Percentiles rank a stretch among this genome's conserved stretches.
Conservation (phyloP, 1,140 invertebrate species). For the Hydropsyche tenuis region DNA sequence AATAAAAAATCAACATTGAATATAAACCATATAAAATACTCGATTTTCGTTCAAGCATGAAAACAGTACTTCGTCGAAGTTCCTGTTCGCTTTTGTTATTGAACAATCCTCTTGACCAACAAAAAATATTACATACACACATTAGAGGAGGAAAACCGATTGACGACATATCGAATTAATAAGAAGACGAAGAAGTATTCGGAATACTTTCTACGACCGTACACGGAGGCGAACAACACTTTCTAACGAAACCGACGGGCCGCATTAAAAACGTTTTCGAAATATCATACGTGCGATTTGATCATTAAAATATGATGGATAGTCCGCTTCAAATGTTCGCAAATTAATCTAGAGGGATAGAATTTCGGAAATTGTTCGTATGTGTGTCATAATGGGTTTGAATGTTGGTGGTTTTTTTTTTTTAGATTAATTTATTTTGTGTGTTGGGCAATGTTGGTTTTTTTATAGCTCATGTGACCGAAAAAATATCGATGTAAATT, state of each 20-base stretch:
- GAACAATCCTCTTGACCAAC: background rate
- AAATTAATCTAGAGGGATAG: too few species aligned
- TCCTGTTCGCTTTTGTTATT: background rate
- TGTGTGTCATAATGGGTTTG: background rate
- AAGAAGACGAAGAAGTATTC: conserved; percentile 4
- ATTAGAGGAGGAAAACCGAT: background rate
- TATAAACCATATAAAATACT: background rate
- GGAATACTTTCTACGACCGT: conserved; percentile 24
- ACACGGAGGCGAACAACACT: conserved; percentile 16
- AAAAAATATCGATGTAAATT: too few species aligned
- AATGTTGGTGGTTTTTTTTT: too few species aligned
- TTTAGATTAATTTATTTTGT: too few species aligned
- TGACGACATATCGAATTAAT: conserved; percentile 17
- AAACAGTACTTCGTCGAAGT: background rate
- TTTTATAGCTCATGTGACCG: too few species aligned
- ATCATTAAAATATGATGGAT: too few species aligned
- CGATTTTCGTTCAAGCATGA: conserved; percentile 4
- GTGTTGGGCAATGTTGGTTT: too few species aligned
- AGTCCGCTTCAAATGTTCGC: too few species aligned
- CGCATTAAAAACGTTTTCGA: conserved; percentile 4
- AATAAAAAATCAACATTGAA: too few species aligned
- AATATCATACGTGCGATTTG: too few species aligned
- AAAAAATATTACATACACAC: too few species aligned
- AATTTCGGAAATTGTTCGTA: too few species aligned
- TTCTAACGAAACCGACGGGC: conserved; percentile 3